Evolutionary conservation across 2,888 invertebrate genomes (phyloP), one percentile per base, ranked within the genome.

Genomic region (Leuctra nigra): DNA sequence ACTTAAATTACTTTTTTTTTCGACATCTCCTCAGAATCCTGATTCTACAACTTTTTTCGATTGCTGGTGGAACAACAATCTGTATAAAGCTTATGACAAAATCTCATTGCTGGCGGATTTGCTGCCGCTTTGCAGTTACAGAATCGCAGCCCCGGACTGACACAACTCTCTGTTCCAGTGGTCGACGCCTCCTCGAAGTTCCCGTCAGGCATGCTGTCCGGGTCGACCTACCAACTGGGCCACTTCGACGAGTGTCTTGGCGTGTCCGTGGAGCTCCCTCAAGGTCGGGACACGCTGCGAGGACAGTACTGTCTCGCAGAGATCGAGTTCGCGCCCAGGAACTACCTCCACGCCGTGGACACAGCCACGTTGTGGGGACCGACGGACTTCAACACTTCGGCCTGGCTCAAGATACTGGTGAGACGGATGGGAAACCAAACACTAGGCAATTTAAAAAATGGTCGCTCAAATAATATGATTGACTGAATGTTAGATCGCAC

Each of bases 121-220:
- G n/a, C n/a, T n/a, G n/a, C n/a, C n/a, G n/a, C n/a, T n/a, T n/a
- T n/a, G n/a, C n/a, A n/a, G n/a, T n/a, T n/a, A n/a, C n/a, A n/a
- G n/a, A n/a, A n/a, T n/a, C n/a, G n/a, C n/a, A n/a, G n/a, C n/a
- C n/a, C n/a, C n/a, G n/a, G n/a, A n/a, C n/a, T n/a, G n/a, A n/a
- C n/a, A n/a, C n/a, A n/a, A n/a, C n/a, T 36, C 11, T 54, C 33
- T 14, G 25, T 55, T 36, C 20, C 33, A 60, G 60, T 60, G 60
- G 58, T 60, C 36, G 56, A 56, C 23, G 56, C 56, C 9, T 56
- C 56, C 6, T 24, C 56, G 7, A 56, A 56, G 25, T 48, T 56
- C 22, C 56, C 56, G 2, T 36, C 41, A 20, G 56, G 56, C 4
- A 29, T 56, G 1, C 25, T 56, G 24, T 35, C 56, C 2, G 56